A percentile compares a stretch with the other conserved stretches of the same genome.
phyloP scores from a whole-genome alignment of 53 echinoderm and acorn worm genomes.

The Temnopleurus reevesii region DNA sequence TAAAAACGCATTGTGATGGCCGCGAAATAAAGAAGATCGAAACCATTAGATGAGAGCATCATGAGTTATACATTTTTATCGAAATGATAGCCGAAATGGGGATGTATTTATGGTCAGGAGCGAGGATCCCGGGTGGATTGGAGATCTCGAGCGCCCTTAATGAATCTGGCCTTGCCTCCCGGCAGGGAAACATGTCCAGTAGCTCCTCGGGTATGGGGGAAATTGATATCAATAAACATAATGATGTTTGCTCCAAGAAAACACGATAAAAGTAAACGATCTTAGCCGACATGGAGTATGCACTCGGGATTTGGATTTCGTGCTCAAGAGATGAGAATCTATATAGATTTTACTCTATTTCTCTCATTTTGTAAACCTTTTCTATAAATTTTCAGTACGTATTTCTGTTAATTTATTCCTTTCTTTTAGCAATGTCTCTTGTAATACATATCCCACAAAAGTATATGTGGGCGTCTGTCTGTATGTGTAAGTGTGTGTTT shows the following conservation, averaged over 20 bases:
- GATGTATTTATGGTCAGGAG: background rate
- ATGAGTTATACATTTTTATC: background rate
- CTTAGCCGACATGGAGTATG: background rate
- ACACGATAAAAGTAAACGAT: conserved; percentile 8
- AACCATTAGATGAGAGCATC: background rate
- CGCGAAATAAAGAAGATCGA: background rate
- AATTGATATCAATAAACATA: conserved; percentile 35
- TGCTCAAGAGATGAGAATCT: background rate
- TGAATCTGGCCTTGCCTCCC: conserved; percentile 2
- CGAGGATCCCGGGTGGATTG: background rate
- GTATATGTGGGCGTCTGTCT: no score
- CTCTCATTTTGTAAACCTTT: no score
- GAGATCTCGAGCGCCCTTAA: background rate
- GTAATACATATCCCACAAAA: no score
- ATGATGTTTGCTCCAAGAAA: conserved; percentile 4
- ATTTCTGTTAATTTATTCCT: no score
- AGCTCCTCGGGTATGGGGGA: background rate
- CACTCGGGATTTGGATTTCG: background rate
- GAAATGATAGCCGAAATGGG: background rate
- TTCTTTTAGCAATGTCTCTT: no score
- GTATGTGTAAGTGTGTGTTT: no score
- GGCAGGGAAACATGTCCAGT: background rate
- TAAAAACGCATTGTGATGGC: background rate
- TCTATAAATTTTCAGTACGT: no score
- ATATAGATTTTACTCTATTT: background rate